Evolutionary conservation across 2,797 vertebrate species (phyloP).

Genomic region (Tympanoctomys barrerae): DNA sequence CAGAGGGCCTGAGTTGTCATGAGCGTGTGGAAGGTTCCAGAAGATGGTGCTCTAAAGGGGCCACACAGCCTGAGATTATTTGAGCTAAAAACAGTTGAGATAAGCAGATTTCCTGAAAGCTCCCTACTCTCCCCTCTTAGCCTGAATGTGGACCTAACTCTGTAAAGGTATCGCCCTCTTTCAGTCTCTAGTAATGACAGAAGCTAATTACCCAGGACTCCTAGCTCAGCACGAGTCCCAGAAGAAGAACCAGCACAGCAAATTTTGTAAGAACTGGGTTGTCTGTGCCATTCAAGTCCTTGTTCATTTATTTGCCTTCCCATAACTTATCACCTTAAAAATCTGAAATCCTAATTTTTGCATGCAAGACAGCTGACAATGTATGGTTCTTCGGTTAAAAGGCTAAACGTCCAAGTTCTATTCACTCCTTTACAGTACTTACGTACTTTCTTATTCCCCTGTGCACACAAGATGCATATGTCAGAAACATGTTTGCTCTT

Average conservation of each 20-base stretch:
- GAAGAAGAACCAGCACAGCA: background rate
- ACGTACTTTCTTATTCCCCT: background rate
- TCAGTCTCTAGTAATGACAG: background rate
- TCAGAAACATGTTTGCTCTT: background rate
- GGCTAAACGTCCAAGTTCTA: background rate
- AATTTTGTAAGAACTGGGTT: background rate
- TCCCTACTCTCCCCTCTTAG: background rate
- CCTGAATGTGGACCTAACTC: background rate
- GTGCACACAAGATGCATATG: background rate
- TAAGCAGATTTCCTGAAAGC: background rate
- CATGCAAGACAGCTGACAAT: background rate
- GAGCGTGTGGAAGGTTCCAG: background rate
- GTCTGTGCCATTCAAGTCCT: background rate
- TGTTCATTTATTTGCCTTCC: background rate
- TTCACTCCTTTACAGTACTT: background rate
- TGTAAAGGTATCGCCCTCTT: background rate
- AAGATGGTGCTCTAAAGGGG: background rate
- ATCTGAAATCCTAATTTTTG: background rate
- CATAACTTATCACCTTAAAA: background rate
- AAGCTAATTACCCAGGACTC: background rate
- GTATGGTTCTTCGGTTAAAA: background rate
- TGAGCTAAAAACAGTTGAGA: background rate
- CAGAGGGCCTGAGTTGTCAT: background rate
- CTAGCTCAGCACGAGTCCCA: background rate
- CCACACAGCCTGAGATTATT: no score